A percentile compares a stretch with the other conserved stretches of the same genome.
These are phyloP conservation scores for Eupithecia pulchellata DNA, from an alignment of 2,888 invertebrate genomes.

Conservation along the genomic window DNA sequence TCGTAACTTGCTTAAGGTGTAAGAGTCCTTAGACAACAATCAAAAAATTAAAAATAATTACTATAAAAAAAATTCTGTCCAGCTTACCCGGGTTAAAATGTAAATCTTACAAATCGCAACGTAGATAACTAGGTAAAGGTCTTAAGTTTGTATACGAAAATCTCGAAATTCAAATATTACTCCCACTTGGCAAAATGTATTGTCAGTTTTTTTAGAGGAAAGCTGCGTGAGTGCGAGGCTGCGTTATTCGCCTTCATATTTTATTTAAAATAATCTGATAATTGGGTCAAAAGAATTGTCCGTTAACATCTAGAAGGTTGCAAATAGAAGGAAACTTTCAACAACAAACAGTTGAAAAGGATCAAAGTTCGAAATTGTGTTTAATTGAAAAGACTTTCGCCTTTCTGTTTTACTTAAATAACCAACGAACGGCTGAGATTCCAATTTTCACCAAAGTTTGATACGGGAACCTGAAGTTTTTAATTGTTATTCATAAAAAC, in stretches of 20 bases:
- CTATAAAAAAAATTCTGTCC: background rate
- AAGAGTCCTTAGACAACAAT: background rate
- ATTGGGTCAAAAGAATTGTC: constrained; percentile 16
- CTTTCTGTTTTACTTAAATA: constrained; percentile 47
- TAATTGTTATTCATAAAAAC: constrained; percentile 48
- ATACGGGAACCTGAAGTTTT: constrained; percentile 47
- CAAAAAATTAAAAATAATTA: background rate
- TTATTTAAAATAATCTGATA: background rate
- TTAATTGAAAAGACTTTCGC: constrained; percentile 48
- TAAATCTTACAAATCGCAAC: background rate
- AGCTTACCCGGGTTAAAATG: background rate
- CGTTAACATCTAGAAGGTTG: constrained; percentile 33
- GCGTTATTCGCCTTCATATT: no score
- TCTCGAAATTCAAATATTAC: background rate
- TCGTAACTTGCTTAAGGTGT: background rate
- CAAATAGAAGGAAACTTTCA: constrained; percentile 37
- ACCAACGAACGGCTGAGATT: constrained; percentile 46
- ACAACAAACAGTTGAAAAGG: constrained; percentile 46
- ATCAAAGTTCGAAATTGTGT: constrained; percentile 45
- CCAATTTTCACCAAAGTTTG: constrained; percentile 47
- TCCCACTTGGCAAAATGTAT: background rate
- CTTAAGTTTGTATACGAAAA: background rate
- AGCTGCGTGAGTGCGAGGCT: background rate
- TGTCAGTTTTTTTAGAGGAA: background rate
- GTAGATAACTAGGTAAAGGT: background rate